These are phyloP conservation scores for Drosophila merina DNA, from an alignment of 2,888 invertebrate species.

Conservation along the genomic window DNA sequence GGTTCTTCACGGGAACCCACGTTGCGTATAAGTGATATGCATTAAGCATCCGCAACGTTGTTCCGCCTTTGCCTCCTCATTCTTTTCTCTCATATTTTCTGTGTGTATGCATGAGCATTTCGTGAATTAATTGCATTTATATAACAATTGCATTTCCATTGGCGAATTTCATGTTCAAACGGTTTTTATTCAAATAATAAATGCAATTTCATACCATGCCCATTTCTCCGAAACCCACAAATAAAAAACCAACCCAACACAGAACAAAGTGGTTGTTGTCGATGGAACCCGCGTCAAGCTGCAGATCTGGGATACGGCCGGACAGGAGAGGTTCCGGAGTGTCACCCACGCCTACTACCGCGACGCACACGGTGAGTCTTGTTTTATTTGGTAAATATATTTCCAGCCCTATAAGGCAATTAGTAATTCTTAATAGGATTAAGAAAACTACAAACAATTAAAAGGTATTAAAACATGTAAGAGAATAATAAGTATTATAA, in stretches of 20 bases:
- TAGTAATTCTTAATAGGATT: too few species aligned
- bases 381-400: neutral
- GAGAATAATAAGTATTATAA: too few species aligned
- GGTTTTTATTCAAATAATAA: constrained; percentile 20
- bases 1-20: constrained; percentile 3
- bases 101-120: constrained; percentile 56
- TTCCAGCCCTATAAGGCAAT: neutral
- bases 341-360: constrained; percentile 97
- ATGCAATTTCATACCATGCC: constrained; percentile 12
- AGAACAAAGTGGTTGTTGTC: constrained; percentile 93
- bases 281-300: constrained; percentile 95
- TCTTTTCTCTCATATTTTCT: neutral
- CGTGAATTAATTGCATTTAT: constrained; percentile 57
- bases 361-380: constrained; percentile 93
- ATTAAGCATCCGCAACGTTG: constrained; percentile 45
- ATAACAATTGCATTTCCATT: constrained; percentile 54
- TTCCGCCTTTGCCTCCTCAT: neutral
- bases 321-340: constrained; percentile 96
- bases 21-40: constrained; percentile 51
- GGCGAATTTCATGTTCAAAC: constrained; percentile 16
- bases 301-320: constrained; percentile 98
- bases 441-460: too few species aligned
- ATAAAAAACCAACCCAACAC: constrained; percentile 2
- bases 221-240: constrained; percentile 6
- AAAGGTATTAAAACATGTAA: too few species aligned